Base-by-base conservation (phyloP, 2,888 invertebrate species). In the Tenthredo notha region DNA sequence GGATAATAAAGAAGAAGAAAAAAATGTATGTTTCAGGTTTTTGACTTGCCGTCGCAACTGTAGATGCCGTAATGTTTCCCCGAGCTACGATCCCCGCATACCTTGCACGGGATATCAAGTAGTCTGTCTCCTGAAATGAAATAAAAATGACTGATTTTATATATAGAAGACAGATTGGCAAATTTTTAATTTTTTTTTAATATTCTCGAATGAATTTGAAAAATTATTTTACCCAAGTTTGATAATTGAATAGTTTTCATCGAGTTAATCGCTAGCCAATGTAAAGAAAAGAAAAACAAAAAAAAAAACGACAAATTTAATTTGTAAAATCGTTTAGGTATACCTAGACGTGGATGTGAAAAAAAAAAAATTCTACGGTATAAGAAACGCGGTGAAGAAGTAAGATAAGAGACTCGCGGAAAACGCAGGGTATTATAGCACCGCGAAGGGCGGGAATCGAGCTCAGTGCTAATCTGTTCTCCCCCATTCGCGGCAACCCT, bases 31-130 rank as follows among this genome's bases (percentile, higher is more conserved):
- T 67, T 33, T 67, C 4, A 15, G 25, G 9, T 25, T 65, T 80
- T 80, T 21, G 85, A 92, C 95, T 96, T 94, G 98, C 99, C 99
- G 95, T 99, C 99, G 93, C 99, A 99, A 92, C 99, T 98, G 94
- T 99, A 99, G 92, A 99, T 99, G 89, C 99, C 99, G 94, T 99
- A 99, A 94, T 99, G 99, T 94, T 99, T 99, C 86, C 99, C 99
- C 18, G 99, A 99, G 91, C 99, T 99, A 92, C 99, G 96, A 94
- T 99, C 99, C 85, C 99, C 99, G 92, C 99, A 99, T 87, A 99
- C 99, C 94, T 98, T 98, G 94, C 99, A 99, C 25, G 99, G 98
- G 92, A 99, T 99, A 94, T 99, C 99, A 92, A 99, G 96, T 90
- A 99, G 96, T 91, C 99, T 97, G 94, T 99, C 98, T 93, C 99